Evolutionary conservation across 2,888 invertebrate species (phyloP), one percentile per base, ranked within the genome.

Genomic region (Pherbina coryleti): DNA sequence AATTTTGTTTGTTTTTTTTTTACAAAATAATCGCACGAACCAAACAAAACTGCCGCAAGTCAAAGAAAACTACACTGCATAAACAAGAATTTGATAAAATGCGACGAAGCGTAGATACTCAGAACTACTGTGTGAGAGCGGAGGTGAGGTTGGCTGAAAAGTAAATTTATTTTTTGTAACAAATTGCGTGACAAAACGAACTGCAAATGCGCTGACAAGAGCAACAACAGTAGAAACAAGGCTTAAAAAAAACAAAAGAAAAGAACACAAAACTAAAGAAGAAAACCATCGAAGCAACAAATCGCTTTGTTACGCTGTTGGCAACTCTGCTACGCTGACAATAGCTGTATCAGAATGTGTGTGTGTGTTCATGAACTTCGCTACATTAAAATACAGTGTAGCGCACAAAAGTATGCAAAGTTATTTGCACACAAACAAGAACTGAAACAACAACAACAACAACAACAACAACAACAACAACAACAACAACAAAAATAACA

Each of bases 101-200:
- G 57, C 3, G 28, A 9, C 7, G 44, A 44, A 9, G 22, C 57
- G 19, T 2, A 25, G 57, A 1, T 11, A 2, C 11, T 14, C 11
- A 44, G 7, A 44, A 44, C 44, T 44, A 44, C 55, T 55, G 55
- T 22, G 57, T 1, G n/a, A 8, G 19, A 25, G 51, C 19, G 49
- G 25, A 3, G 34, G 19, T 7, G 37, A 19, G 14, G 19, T 2
- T 5, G 31, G 31, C 28, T 31, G 57, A 34, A 73, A 78, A 79
- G 66, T 55, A 80, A 79, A 81, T 79, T 79, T 85, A 82, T 83
- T 85, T n/a, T 86, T 84, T 82, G 79, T 81, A 82, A 84, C 79
- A 83, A 86, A 86, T 86, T 86, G 86, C 85, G 85, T 85, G 85
- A 84, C 84, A 84, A 83, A 80, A 82, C 78, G 79, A 80, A 81